phyloP scores from a whole-genome alignment of 2,888 invertebrate species.

The Andrena bicolor region DNA sequence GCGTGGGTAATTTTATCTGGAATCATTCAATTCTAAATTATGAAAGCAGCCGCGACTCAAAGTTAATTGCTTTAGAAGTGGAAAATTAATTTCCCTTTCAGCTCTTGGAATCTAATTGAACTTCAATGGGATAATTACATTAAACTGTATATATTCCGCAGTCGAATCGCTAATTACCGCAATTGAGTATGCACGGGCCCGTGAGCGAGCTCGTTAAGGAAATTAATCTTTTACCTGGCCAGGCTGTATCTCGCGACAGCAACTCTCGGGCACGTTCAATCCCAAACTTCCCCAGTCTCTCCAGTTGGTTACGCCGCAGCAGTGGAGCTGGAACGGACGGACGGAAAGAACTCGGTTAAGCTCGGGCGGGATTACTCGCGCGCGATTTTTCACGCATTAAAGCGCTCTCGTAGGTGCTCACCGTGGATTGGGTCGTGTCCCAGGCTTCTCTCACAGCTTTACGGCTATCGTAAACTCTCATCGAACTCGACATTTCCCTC shows the following conservation, averaged over 20 bases:
- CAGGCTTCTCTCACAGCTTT: constrained; percentile 92
- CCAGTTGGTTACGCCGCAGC: constrained; percentile 93
- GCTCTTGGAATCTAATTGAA: constrained; percentile 28
- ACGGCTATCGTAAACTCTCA: constrained; percentile 90
- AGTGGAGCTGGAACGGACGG: constrained; percentile 88
- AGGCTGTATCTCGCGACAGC: constrained; percentile 88
- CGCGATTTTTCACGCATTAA: neutral
- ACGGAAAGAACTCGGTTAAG: neutral
- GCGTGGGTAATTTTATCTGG: neutral
- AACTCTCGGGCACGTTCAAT: constrained; percentile 89
- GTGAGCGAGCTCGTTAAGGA: constrained; percentile 44
- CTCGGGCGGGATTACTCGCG: neutral
- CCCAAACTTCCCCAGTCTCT: constrained; percentile 90
- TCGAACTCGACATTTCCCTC: constrained; percentile 91
- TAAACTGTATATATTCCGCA: neutral
- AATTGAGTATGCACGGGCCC: constrained; percentile 29
- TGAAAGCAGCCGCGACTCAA: neutral
- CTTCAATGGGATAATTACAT: constrained; percentile 32
- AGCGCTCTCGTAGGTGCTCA: constrained; percentile 71
- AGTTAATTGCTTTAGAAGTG: constrained; percentile 11
- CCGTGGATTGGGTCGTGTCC: constrained; percentile 93
- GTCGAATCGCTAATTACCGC: constrained; percentile 41
- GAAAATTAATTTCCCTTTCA: neutral
- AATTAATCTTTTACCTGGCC: constrained; percentile 85
- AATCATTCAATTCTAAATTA: constrained; percentile 20